Evolutionary conservation across 2,888 invertebrate species (phyloP), one percentile per base, ranked within the genome.

Genomic region (Hemithea aestivaria): DNA sequence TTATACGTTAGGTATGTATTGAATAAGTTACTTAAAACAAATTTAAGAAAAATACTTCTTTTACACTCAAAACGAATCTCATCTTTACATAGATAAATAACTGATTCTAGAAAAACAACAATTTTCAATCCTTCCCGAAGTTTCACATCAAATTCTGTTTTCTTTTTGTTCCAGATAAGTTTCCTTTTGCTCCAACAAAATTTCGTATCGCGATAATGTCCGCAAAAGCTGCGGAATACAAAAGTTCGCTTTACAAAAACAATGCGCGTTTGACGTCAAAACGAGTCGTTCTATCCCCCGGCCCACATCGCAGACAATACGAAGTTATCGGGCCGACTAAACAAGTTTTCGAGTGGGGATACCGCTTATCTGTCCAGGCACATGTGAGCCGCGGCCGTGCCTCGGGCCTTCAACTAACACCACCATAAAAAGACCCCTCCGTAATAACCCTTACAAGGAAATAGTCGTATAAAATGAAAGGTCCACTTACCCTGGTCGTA

Each of bases 321-420:
- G 56, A 70, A 80, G 74, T 79, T 82, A 83, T 83, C 82, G 71
- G 65, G 59, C 66, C 68, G 68, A 64, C 77, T 73, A 79, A 84
- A 83, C 84, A 80, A 83, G 82, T 82, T 82, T 71, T 77, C 73
- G 73, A 81, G 81, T 75, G 73, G 78, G 83, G 82, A 80, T 80
- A 77, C 73, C 74, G 80, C 80, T 85, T 85, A 85, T 85, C 84
- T 81, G 73, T 71, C 62, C 71, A 62, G 73, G 72, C 82, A 81
- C 81, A 82, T 81, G 78, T 79, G 79, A 76, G 79, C 70, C 29
- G 35, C 70, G 35, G 35, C 41, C 71, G 70, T 76, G 80, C 82
- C 79, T 74, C 63, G 70, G 82, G 81, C 74, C 73, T 79, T 76
- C 72, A 73, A 72, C 73, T 71, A 69, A 68, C 65, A 60, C 81